Conservation (phyloP, 2,797 vertebrate species). For the Mustela erminea region DNA sequence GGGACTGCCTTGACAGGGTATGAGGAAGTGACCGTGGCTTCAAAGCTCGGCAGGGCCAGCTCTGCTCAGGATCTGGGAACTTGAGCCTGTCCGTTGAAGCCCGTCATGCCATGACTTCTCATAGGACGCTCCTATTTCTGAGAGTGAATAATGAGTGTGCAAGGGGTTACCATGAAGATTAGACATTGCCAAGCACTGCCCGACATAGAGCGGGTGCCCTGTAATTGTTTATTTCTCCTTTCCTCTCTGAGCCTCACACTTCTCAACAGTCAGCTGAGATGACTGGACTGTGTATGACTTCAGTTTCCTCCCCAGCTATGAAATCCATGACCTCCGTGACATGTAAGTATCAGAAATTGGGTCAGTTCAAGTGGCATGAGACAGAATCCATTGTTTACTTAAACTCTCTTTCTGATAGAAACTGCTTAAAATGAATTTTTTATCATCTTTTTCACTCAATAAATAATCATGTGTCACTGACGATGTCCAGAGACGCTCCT, state of each 20-base stretch:
- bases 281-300: background rate
- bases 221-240: background rate
- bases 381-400: background rate
- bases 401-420: background rate
- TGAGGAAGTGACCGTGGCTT: background rate
- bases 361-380: background rate
- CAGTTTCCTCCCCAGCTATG: background rate
- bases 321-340: background rate
- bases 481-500: background rate
- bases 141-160: background rate
- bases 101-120: background rate
- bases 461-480: conserved; percentile 11
- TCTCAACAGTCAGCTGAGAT: background rate
- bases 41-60: background rate
- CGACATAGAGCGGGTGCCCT: background rate
- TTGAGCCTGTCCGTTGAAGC: background rate
- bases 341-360: background rate
- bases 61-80: background rate
- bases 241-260: background rate
- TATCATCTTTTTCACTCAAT: background rate
- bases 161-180: background rate
- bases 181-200: background rate
- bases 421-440: background rate
- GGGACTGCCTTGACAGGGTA: background rate
- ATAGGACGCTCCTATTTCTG: background rate